Conservation (phyloP, 2,888 invertebrate genomes). For the Arctia plantaginis region DNA sequence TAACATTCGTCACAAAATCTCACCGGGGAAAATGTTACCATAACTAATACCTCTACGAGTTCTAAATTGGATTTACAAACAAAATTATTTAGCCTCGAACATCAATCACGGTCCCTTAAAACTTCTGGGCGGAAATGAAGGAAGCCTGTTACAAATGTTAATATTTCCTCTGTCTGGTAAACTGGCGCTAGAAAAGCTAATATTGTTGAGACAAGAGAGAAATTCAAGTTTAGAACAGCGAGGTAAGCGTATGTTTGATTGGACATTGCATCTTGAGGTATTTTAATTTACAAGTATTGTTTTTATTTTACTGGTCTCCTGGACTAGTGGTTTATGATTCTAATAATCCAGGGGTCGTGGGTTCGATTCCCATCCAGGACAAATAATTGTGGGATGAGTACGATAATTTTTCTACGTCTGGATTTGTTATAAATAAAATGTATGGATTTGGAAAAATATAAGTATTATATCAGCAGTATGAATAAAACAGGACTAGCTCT, state of each 20-base stretch:
- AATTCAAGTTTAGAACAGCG: slow-evolving; percentile 24
- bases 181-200: slow-evolving; percentile 11
- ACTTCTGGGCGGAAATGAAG: slow-evolving; percentile 30
- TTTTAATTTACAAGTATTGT: neutral
- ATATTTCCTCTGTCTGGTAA: slow-evolving; percentile 38
- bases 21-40: slow-evolving; percentile 19
- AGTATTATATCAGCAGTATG: too few relatives aligned
- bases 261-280: neutral
- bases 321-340: neutral
- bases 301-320: neutral
- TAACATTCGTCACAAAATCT: slow-evolving; percentile 31
- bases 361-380: too few relatives aligned
- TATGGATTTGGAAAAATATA: too few relatives aligned
- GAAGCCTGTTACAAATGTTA: slow-evolving; percentile 27
- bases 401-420: too few relatives aligned
- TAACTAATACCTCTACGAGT: slow-evolving; percentile 21
- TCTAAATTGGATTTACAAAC: slow-evolving; percentile 37
- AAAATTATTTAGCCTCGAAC: slow-evolving; percentile 29
- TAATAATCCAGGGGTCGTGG: too few relatives aligned
- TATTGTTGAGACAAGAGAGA: slow-evolving; percentile 14
- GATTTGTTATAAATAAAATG: too few relatives aligned
- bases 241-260: too few relatives aligned
- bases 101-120: slow-evolving; percentile 35
- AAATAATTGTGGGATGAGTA: too few relatives aligned
- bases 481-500: too few relatives aligned